Evolutionary conservation across 2,113 vertebrate genomes (phyloP), one percentile per base, ranked within the genome.

Genomic region (Perca flavescens): DNA sequence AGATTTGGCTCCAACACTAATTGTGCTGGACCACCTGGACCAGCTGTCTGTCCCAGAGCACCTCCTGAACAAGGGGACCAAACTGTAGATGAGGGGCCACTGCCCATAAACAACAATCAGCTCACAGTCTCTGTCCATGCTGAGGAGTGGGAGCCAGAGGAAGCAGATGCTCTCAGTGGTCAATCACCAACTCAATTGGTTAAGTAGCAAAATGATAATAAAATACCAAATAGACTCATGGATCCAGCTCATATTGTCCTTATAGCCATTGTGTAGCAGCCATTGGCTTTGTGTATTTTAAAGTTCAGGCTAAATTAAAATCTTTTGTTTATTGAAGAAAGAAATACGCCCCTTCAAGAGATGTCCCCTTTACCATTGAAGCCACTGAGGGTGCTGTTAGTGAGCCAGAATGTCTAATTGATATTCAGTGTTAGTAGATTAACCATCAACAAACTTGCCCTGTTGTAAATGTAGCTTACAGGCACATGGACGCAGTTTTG

Each of bases 81-180:
- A 75, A 36, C 17, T 9, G n/a, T 13, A 60, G 62, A 65, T 40
- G 66, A 72, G 43, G 19, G 64, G 46, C 63, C 70, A 52, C 61
- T 76, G 71, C 62, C 65, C 70, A 67, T 74, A 83, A 82, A 75
- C 64, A 83, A 57, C 64, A 80, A 85, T 78, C 74, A 64, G 79
- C 63, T 75, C 72, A 34, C 40, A 50, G 57, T 71, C 46, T 1
- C 2, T 49, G 53, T 79, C 70, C 52, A 64, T 5, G 14, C 57
- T 7, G 34, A 73, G 73, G 70, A 79, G 77, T 60, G 19, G 16
- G 36, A 76, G 84, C 75, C 89, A 82, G 78, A 73, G 83, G 84
- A 87, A 90, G 82, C 91, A 93, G 92, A 77, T 90, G 79, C 80
- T 92, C 70, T 78, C 63, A 64, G 73, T 91, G 79, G 83, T 79